Evolutionary conservation across 2,888 invertebrate species (phyloP).

Genomic region (Toxonevra muliebris): DNA sequence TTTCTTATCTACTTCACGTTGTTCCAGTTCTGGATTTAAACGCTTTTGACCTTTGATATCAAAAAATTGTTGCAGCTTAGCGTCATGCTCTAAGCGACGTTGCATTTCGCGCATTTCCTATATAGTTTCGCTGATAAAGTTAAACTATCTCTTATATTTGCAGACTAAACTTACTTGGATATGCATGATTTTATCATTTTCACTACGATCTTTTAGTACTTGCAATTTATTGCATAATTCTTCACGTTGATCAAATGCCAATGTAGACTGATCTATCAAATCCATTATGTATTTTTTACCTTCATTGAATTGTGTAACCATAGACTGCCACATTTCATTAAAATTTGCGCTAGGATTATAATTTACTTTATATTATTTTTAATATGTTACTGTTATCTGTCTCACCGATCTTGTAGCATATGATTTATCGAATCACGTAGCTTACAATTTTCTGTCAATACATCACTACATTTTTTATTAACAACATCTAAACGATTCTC

Average conservation of each 20-base stretch:
- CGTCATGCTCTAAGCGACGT: constrained; percentile 84
- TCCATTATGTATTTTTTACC: constrained; percentile 86
- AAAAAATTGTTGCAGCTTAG: constrained; percentile 85
- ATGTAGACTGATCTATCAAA: constrained; percentile 86
- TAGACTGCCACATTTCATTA: constrained; percentile 81
- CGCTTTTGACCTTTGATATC: constrained; percentile 85
- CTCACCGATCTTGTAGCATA: constrained; percentile 79
- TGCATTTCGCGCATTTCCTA: constrained; percentile 90
- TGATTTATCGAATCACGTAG: constrained; percentile 83
- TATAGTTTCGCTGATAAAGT: too few relatives aligned
- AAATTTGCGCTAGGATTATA: constrained; percentile 73
- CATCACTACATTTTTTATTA: constrained; percentile 79
- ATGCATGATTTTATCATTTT: constrained; percentile 75
- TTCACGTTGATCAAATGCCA: constrained; percentile 88
- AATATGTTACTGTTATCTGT: not conserved
- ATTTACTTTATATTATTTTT: not conserved
- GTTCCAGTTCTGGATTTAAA: constrained; percentile 77
- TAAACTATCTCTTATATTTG: not conserved
- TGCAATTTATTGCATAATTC: constrained; percentile 83
- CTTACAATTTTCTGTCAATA: constrained; percentile 77
- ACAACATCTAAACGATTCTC: constrained; percentile 81
- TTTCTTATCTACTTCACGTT: constrained; percentile 77
- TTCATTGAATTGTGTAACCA: constrained; percentile 77
- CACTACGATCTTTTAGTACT: constrained; percentile 80
- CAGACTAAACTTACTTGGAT: constrained; percentile 66